Conservation (phyloP, 2,797 vertebrate genomes). For the Poeciliopsis presidionis region DNA sequence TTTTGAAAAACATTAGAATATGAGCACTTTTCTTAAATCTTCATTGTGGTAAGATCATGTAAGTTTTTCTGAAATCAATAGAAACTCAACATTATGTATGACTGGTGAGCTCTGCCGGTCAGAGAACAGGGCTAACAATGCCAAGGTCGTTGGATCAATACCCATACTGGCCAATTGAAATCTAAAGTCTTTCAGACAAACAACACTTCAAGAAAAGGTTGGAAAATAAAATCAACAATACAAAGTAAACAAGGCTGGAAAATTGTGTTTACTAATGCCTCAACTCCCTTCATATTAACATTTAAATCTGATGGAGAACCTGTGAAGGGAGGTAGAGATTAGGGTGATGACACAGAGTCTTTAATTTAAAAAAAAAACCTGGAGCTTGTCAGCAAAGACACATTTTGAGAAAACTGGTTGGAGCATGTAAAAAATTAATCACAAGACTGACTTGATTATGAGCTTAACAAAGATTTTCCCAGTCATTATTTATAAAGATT, state of each 20-base stretch:
- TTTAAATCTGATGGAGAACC: too few relatives aligned
- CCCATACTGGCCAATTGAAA: too few relatives aligned
- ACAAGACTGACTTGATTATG: background rate
- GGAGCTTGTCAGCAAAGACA: background rate
- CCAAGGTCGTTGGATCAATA: constrained; percentile 46
- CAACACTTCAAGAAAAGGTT: too few relatives aligned
- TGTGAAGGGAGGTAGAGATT: background rate
- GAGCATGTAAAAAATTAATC: background rate
- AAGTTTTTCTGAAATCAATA: too few relatives aligned
- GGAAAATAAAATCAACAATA: too few relatives aligned
- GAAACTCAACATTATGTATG: background rate
- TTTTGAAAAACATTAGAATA: too few relatives aligned
- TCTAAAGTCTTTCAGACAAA: too few relatives aligned
- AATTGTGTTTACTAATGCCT: too few relatives aligned
- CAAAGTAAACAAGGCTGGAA: too few relatives aligned
- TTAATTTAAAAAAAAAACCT: background rate
- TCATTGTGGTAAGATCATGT: too few relatives aligned
- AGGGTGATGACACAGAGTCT: background rate
- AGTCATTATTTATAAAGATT: background rate
- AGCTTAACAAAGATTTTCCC: background rate
- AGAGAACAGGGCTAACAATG: constrained; percentile 78
- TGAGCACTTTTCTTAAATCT: too few relatives aligned
- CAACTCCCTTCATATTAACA: too few relatives aligned
- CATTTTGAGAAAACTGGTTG: background rate
- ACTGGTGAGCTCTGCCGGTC: constrained; percentile 68